Percentiles rank a stretch among this genome's conserved stretches.
phyloP scores from a whole-genome alignment of 2,797 vertebrate species.

The Poecilia velifera region DNA sequence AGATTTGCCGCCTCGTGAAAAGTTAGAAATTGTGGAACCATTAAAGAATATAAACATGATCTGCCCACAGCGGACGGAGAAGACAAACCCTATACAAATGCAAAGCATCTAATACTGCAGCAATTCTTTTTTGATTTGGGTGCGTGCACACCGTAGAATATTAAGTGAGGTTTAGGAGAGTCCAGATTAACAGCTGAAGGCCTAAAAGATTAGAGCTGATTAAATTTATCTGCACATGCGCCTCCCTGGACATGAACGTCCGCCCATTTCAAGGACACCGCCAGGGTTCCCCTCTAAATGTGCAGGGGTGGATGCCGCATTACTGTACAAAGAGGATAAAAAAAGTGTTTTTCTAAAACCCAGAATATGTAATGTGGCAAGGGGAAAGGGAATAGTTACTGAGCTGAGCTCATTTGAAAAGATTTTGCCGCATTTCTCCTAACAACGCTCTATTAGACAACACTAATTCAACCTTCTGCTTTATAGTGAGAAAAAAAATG shows the following conservation, averaged over 20 bases:
- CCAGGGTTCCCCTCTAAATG: neutral
- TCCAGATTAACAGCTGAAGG: neutral
- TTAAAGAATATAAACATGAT: neutral
- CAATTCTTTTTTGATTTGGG: neutral
- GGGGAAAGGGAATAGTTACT: neutral
- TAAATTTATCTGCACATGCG: slow-evolving; percentile 1
- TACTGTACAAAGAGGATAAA: neutral
- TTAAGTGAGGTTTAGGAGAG: neutral
- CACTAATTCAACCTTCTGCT: neutral
- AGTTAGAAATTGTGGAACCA: neutral
- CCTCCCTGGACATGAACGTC: neutral
- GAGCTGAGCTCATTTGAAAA: neutral
- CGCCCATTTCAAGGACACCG: neutral
- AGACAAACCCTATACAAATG: neutral
- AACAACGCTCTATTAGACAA: neutral
- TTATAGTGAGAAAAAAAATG: neutral
- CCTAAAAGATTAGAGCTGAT: neutral
- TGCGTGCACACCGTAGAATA: neutral
- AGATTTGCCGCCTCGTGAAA: neutral
- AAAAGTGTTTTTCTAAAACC: neutral
- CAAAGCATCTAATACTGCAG: neutral
- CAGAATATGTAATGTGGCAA: neutral
- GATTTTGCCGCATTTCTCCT: neutral
- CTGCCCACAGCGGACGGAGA: neutral
- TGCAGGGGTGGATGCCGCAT: neutral